Base-by-base conservation (phyloP, 2,797 vertebrate species). In the Lacerta bilineata region DNA sequence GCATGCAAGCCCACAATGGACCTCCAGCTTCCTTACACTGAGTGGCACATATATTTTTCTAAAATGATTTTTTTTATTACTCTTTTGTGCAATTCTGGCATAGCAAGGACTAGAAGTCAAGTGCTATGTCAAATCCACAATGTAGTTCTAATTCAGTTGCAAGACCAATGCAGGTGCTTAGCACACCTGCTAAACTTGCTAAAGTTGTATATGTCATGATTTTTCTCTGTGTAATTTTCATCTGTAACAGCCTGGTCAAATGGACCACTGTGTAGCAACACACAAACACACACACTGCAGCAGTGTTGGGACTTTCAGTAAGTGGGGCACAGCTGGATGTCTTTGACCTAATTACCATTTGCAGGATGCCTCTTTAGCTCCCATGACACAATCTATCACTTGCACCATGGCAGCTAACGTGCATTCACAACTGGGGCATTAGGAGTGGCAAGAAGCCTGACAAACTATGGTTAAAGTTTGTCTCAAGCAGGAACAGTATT, bases 281-380 rank as follows among this genome's bases (percentile, higher is more conserved):
- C 20, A 64, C 61, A 64, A 5, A 64, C 59, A 61, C 59, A 61
- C 76, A 66, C 43, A 68, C 13, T 68, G 76, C 8, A 79, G 33
- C 23, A 79, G 39, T 59, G 55, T 23, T 11, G 3, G 20, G 39
- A n/a, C 8, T 71, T 79, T 43, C 55, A 68, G 87, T 79, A 88
- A 84, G 29, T 27, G 64, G 17, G 76, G 7, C 66, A 39, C 66
- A 88, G 18, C 75, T 84, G 66, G 46, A 71, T 71, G 50, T 72
- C 18, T 78, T 79, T 88, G 27, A 88, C 66, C 20, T 84, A 71
- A 84, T 69, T 79, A 78, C 50, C 36, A 27, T 71, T 88, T 87
- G 50, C 25, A 59, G 66, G 81, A 88, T 41, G 7, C 50, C 33
- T 66, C 41, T 84, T 78, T 61, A 75, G 33, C 8, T 88, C 18